Evolutionary conservation across 2,113 vertebrate genomes (phyloP).

Genomic region (Equus przewalskii): DNA sequence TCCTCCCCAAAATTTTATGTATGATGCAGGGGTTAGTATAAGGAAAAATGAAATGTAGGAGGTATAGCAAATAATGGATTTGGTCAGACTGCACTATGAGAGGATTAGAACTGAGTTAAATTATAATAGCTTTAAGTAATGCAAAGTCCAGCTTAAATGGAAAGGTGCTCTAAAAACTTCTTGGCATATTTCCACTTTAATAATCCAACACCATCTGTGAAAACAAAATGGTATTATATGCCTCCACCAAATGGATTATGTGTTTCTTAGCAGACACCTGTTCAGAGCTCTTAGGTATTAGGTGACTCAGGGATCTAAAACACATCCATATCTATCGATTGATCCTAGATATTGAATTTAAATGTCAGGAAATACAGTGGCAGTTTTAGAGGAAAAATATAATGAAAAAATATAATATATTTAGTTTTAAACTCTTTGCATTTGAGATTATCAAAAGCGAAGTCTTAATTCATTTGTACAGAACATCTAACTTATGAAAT

Average conservation of each 20-base stretch:
- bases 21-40: background rate
- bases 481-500: background rate
- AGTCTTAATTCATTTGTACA: background rate
- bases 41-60: conserved; percentile 33
- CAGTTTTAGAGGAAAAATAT: background rate
- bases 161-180: conserved; percentile 59
- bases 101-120: conserved; percentile 1
- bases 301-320: conserved; percentile 40
- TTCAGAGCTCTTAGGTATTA: conserved; percentile 72
- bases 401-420: conserved; percentile 3
- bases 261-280: conserved; percentile 75
- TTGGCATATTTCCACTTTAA: conserved; percentile 70
- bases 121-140: conserved; percentile 57
- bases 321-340: conserved; percentile 44
- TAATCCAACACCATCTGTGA: conserved; percentile 74
- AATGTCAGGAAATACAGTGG: conserved; percentile 46
- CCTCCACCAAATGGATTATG: conserved; percentile 70
- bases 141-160: background rate
- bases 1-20: background rate
- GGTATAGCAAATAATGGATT: conserved; percentile 30
- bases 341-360: conserved; percentile 48
- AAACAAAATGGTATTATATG: conserved; percentile 62
- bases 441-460: conserved; percentile 15
- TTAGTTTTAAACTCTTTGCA: conserved; percentile 12
- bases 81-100: background rate